These are phyloP conservation scores for Peromyscus californicus DNA, from an alignment of 2,113 vertebrate species.

Conservation along the genomic window DNA sequence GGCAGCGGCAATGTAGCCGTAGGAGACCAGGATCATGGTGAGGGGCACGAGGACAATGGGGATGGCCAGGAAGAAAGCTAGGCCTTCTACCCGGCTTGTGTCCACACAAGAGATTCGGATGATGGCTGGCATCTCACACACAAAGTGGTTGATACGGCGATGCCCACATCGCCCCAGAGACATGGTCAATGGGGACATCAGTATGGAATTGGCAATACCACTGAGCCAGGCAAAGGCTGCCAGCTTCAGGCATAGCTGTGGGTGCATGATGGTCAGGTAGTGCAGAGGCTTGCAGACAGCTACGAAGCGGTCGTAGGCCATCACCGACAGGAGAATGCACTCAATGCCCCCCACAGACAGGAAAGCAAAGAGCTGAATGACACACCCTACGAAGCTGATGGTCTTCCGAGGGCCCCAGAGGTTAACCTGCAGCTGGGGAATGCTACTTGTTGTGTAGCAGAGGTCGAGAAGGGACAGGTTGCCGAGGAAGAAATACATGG, in stretches of 20 bases:
- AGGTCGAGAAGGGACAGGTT: constrained; percentile 1
- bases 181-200: background rate
- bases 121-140: constrained; percentile 28
- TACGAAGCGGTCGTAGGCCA: background rate
- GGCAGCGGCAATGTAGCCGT: fast-evolving
- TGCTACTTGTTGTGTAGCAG: background rate
- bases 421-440: background rate
- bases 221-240: background rate
- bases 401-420: background rate
- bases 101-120: background rate
- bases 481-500: background rate
- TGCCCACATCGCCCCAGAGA: background rate
- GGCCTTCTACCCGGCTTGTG: background rate
- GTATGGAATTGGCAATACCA: background rate
- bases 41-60: background rate
- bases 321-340: background rate
- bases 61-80: background rate
- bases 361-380: background rate
- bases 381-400: background rate
- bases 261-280: background rate
- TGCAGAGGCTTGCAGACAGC: constrained; percentile 18
- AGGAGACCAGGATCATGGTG: background rate
- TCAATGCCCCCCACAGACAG: constrained; percentile 3
- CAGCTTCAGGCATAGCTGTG: background rate
- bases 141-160: background rate